These are phyloP conservation scores for Haliaeetus leucogaster DNA, from an alignment of 2,113 vertebrate genomes.

Conservation along the genomic window DNA sequence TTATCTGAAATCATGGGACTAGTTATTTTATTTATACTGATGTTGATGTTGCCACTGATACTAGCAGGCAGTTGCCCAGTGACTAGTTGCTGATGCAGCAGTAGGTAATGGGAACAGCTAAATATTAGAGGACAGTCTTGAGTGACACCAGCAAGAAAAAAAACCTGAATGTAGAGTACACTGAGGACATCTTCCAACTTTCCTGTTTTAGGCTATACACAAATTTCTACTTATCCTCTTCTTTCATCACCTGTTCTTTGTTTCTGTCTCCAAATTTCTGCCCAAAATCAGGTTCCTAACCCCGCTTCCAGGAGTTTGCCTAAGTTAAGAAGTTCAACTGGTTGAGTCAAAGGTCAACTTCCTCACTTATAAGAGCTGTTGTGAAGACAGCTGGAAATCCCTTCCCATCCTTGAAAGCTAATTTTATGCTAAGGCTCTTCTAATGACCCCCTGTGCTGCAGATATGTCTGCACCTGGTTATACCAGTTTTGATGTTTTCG, in stretches of 20 bases:
- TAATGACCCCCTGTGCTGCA: background rate
- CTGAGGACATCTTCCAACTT: background rate
- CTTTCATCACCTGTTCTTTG: background rate
- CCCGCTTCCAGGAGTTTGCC: fast-evolving
- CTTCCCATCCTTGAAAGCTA: background rate
- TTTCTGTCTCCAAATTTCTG: background rate
- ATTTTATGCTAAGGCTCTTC: background rate
- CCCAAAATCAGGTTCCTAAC: background rate
- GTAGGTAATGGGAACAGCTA: background rate
- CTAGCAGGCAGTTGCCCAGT: background rate
- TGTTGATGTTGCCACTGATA: background rate
- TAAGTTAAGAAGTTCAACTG: background rate
- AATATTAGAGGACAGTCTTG: background rate
- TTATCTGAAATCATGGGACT: background rate
- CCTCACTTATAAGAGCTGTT: background rate
- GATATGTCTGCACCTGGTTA: background rate
- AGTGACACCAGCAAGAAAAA: background rate
- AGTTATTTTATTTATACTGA: background rate
- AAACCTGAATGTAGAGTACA: background rate
- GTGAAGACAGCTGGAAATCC: background rate
- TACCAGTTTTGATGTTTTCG: background rate
- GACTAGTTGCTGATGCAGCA: background rate
- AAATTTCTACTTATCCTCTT: background rate
- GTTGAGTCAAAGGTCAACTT: background rate
- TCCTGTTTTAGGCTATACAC: background rate